Evolutionary conservation across 2,797 vertebrate species (phyloP), one percentile per base, ranked within the genome.

Genomic region (Crocidura indochinensis): DNA sequence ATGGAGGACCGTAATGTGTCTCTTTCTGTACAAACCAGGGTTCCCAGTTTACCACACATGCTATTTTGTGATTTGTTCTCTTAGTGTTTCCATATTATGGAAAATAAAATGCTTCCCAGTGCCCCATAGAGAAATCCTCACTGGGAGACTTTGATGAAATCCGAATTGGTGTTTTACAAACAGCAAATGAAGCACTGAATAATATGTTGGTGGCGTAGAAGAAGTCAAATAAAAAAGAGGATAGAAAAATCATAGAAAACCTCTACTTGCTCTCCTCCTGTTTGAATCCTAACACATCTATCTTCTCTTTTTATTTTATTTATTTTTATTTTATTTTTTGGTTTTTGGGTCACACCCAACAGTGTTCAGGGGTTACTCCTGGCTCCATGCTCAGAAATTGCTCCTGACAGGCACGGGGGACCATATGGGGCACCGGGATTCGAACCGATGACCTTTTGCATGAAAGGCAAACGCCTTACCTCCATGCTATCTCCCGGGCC

Each of bases 171-270:
- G 12, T 53, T 71, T 64, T 72, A 46, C 64, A 85, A 24, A 29
- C 1, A 88, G 67, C 38, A 81, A 19, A 51, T 68, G 8, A 31
- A 53, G 44, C 22, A 74, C 10, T 29, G 60, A n/a, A 14, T 26
- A 22, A 11, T 64, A 12, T 62, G 38, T 22, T 72, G 6, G 44
- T 56, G n/a, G 51, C 72, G 10, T 44, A 24, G 10, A 53, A 76
- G 15, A 24, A 65, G 78, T 68, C 8, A 2, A 19, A 24, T 1
- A 0, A 3, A 46, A 44, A 44, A 8, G 46, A 53, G 22, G 56
- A 64, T 47, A 56, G 74, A 94, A 64, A 24, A 84, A 75, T 78
- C 79, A 49, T 27, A 71, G 46, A 56, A n/a, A 84, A 14, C 73
- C 29, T 12, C 46, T n/a, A 17, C 26, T 20, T 49, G 27, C 62